Evolutionary conservation across 2,113 vertebrate genomes (phyloP), one percentile per base, ranked within the genome.

Genomic region (Ariopsis seemanni): DNA sequence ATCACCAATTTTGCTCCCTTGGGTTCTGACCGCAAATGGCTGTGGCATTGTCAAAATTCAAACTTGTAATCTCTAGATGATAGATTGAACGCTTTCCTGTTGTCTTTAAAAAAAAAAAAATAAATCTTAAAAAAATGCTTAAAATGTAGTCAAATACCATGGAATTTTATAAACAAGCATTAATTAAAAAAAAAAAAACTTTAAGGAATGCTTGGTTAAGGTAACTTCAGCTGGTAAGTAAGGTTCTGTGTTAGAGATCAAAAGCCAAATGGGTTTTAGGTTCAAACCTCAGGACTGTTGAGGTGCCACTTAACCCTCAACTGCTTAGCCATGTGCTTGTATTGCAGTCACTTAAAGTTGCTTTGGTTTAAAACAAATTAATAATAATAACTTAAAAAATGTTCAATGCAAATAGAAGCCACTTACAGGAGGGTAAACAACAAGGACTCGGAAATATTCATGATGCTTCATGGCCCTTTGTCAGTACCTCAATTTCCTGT

Each of bases 401-500:
- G 12, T 50, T 5, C 53, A 58, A 48, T 18, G 30, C 30, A n/a
- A 14, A 78, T 78, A 20, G 42, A 78, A 15, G 22, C 11, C 12
- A n/a, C 11, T 25, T n/a, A 30, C 20, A 53, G 10, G 5, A 52
- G 3, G 48, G 20, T 55, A 15, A 57, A 27, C 52, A 79, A 79
- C 25, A 27, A 58, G 18, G 25, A 80, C 7, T 30, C 3, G 5
- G 15, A 60, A 27, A 53, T 18, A 53, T 60, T 53, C 25, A 58
- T 55, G 52, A 81, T 27, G 53, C 27, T 57, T 82, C 17, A 69
- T 20, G 60, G 27, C 7, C 10, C 25, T 57, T 69, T 53, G 20
- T 58, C 14, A 17, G 42, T 69, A 99, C 98, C 97, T 99, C 98
- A 2, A 98, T 98, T 93, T 99, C 98, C 91, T 97, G 97, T 89